These are phyloP conservation scores for Macquaria ambigua DNA, from an alignment of 2,113 vertebrate genomes.

Conservation along the genomic window DNA sequence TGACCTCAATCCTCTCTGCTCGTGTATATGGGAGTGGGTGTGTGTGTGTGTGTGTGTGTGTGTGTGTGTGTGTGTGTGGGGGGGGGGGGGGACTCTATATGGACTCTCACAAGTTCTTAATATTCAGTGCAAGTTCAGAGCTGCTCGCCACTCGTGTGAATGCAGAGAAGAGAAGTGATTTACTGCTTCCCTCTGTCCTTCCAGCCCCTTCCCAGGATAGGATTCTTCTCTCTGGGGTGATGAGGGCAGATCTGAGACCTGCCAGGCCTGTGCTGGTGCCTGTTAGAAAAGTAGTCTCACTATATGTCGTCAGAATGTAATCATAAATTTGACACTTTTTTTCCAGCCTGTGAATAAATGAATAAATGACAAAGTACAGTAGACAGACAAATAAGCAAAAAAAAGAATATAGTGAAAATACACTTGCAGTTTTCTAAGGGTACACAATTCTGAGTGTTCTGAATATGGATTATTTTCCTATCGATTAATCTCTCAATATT, in stretches of 20 bases:
- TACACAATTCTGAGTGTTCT: neutral
- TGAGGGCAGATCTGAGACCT: constrained; percentile 37
- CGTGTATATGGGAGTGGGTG: no score
- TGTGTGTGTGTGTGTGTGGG: neutral
- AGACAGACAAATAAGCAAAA: neutral
- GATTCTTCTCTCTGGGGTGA: constrained; percentile 59
- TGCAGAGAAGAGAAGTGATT: constrained; percentile 52
- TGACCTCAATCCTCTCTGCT: constrained; percentile 71
- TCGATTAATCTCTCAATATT: neutral
- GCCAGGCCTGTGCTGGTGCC: neutral
- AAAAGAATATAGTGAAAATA: neutral
- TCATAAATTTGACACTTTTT: neutral
- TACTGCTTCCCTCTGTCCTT: constrained; percentile 50
- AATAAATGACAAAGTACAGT: neutral
- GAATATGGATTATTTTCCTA: no score
- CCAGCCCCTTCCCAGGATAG: constrained; percentile 43
- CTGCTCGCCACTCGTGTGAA: constrained; percentile 52
- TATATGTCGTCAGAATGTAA: neutral
- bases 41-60: neutral
- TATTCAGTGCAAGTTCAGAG: constrained; percentile 66
- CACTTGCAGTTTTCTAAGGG: neutral
- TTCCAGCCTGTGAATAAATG: neutral
- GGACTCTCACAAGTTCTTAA: constrained; percentile 48
- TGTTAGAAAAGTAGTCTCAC: constrained; percentile 10
- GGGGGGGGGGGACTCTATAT: constrained; percentile 32